Evolutionary conservation across 1,140 invertebrate genomes (phyloP).

Genomic region (Lysiphlebus fabarum): DNA sequence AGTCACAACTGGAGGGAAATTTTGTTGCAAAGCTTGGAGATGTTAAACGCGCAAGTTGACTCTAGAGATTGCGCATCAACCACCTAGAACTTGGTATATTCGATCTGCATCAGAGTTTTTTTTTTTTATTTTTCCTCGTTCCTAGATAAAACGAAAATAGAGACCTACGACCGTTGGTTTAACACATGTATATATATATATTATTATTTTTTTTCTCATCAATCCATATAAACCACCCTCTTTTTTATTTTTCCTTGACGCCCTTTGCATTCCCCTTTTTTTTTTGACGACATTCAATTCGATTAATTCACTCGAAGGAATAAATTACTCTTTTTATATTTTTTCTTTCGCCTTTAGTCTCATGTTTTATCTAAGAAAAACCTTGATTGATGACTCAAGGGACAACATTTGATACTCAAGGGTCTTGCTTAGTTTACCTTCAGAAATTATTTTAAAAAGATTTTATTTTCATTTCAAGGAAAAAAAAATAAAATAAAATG

Average conservation of each 20-base stretch:
- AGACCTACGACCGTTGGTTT: too few relatives aligned
- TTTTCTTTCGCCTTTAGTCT: background rate
- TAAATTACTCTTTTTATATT: background rate
- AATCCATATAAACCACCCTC: background rate
- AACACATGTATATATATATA: too few relatives aligned
- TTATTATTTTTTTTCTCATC: background rate
- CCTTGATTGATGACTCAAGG: background rate
- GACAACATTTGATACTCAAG: too few relatives aligned
- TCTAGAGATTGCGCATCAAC: conserved; percentile 16
- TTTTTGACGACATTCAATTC: too few relatives aligned
- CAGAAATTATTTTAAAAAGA: too few relatives aligned
- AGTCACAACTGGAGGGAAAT: conserved; percentile 9
- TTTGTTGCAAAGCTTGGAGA: background rate
- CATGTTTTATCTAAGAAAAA: background rate
- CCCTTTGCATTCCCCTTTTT: background rate
- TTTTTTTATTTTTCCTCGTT: background rate
- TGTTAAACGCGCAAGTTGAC: conserved; percentile 22
- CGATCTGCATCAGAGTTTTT: conserved; percentile 23
- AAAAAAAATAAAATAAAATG: too few relatives aligned
- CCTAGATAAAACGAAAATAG: background rate
- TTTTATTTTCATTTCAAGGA: too few relatives aligned
- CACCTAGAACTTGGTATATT: conserved; percentile 18
- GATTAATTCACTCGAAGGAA: too few relatives aligned
- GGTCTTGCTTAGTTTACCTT: too few relatives aligned
- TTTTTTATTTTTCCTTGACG: background rate